Conservation (phyloP, 1,140 invertebrate species). For the Lasaia peninsularis region DNA sequence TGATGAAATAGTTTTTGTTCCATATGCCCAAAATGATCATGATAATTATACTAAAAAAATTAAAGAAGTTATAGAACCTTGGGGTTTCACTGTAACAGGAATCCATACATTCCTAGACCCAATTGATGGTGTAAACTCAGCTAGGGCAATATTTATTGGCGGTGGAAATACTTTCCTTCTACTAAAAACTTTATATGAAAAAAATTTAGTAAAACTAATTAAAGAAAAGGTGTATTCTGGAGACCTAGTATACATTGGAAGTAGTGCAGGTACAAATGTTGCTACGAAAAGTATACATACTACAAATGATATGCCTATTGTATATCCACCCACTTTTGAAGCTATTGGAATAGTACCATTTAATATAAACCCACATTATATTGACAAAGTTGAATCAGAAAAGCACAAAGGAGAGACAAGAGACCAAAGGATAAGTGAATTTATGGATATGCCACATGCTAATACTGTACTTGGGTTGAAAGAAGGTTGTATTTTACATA, state of each 20-base stretch:
- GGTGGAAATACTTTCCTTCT: constrained; percentile 88
- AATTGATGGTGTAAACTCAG: constrained; percentile 77
- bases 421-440: constrained; percentile 84
- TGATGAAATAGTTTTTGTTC: constrained; percentile 84
- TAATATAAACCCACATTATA: constrained; percentile 92
- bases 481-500: constrained; percentile 83
- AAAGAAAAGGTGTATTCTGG: constrained; percentile 80
- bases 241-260: constrained; percentile 86
- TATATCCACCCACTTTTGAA: constrained; percentile 85
- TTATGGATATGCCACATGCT: constrained; percentile 77
- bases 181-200: constrained; percentile 84
- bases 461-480: constrained; percentile 83
- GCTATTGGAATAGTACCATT: constrained; percentile 87
- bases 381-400: constrained; percentile 80
- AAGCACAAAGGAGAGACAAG: constrained; percentile 87
- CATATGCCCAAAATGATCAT: constrained; percentile 84
- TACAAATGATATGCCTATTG: constrained; percentile 93
- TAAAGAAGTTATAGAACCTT: constrained; percentile 78
- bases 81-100: constrained; percentile 82
- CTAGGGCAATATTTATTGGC: constrained; percentile 87
- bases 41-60: constrained; percentile 83
- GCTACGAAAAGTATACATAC: constrained; percentile 87
- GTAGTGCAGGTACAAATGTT: constrained; percentile 90
- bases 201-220: constrained; percentile 82
- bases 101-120: constrained; percentile 80